Percentiles rank a stretch among this genome's conserved stretches.
These are phyloP conservation scores for Sitodiplosis mosellana DNA, from an alignment of 1,140 invertebrate species.

Conservation along the genomic window DNA sequence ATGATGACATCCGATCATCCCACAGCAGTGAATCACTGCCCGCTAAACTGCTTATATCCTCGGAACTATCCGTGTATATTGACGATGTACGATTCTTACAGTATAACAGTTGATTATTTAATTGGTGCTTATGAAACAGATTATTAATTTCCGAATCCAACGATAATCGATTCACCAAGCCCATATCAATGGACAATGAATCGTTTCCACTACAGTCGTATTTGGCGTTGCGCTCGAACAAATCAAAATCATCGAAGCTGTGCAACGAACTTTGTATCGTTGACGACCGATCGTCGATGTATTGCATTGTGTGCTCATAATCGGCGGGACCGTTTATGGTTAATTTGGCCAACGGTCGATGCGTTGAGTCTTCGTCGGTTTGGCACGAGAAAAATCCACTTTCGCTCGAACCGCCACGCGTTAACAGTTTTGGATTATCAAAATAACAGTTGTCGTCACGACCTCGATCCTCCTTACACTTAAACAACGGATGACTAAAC, in stretches of 20 bases:
- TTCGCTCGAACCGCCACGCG: conserved; percentile 66
- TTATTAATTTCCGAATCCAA: conserved; percentile 26
- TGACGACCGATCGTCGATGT: conserved; percentile 23
- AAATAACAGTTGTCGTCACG: background rate
- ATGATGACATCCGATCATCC: conserved; percentile 37
- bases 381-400: conserved; percentile 75
- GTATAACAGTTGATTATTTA: conserved; percentile 29
- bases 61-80: conserved; percentile 70
- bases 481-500: conserved; percentile 14
- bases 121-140: conserved; percentile 20
- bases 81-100: conserved; percentile 57
- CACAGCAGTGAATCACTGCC: conserved; percentile 49
- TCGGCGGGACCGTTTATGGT: conserved; percentile 1
- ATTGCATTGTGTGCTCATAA: background rate
- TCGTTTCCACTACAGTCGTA: conserved; percentile 13
- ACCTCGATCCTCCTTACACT: conserved; percentile 3
- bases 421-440: conserved; percentile 22
- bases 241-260: conserved; percentile 37
- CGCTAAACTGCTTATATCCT: conserved; percentile 61
- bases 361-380: conserved; percentile 40
- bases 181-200: conserved; percentile 16
- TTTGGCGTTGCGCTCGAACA: conserved; percentile 16
- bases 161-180: conserved; percentile 25
- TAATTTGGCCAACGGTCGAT: no score
- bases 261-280: conserved; percentile 33